Conservation (phyloP, 2,797 vertebrate genomes). For the Pelobates cultripes region DNA sequence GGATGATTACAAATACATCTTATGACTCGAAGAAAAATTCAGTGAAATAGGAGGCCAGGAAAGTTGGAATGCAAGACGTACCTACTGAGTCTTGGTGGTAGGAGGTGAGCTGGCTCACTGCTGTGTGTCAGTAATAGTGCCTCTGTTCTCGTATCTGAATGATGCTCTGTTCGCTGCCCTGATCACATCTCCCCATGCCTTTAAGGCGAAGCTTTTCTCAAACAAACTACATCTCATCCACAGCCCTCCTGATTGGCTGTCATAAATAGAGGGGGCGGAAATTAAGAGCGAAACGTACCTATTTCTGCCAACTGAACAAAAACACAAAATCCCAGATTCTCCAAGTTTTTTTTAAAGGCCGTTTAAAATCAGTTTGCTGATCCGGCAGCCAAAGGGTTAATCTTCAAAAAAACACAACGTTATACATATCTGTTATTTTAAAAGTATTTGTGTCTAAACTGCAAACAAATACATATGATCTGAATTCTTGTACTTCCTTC, state of each 20-base stretch:
- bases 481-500: no score
- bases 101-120: conserved; percentile 51
- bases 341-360: conserved; percentile 18
- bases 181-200: conserved; percentile 53
- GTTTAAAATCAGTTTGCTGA: neutral
- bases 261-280: conserved; percentile 32
- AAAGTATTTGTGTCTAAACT: no score
- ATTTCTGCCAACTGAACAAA: conserved; percentile 45
- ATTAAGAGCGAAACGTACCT: conserved; percentile 45
- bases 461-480: no score
- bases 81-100: conserved; percentile 48
- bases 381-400: neutral
- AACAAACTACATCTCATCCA: conserved; percentile 43
- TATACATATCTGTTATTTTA: no score
- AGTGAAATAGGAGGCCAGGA: conserved; percentile 19
- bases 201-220: conserved; percentile 57
- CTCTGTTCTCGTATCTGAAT: conserved; percentile 56
- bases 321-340: conserved; percentile 44
- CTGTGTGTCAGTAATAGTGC: conserved; percentile 53
- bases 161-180: conserved; percentile 53
- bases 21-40: conserved; percentile 9
- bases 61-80: conserved; percentile 49
- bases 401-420: neutral
- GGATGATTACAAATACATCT: conserved; percentile 7
- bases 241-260: conserved; percentile 43